A percentile compares a stretch with the other conserved stretches of the same genome.
Conservation (phyloP, 2,113 vertebrate genomes). For the Sigmodon hispidus region DNA sequence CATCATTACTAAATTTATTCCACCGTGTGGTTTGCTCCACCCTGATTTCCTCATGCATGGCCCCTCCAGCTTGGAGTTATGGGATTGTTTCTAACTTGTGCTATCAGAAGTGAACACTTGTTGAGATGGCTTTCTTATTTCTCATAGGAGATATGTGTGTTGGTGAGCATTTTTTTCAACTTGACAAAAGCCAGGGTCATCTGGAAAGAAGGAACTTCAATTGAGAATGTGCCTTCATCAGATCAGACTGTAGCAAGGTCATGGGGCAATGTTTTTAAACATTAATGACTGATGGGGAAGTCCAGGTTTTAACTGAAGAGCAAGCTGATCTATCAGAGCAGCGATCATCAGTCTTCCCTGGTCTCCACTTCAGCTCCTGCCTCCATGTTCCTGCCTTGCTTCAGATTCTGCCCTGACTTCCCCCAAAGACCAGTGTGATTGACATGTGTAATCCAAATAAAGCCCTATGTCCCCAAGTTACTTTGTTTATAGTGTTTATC, state of each 20-base stretch:
- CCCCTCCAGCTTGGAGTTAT: neutral
- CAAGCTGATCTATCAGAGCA: too few species aligned
- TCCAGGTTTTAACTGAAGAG: neutral
- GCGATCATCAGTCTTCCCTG: too few species aligned
- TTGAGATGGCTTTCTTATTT: neutral
- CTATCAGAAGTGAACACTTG: neutral
- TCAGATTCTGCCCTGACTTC: neutral
- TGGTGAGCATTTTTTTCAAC: neutral
- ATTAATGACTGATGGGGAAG: neutral
- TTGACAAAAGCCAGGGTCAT: neutral
- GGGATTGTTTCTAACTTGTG: neutral
- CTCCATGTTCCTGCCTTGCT: neutral
- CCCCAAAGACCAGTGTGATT: neutral
- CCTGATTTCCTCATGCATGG: neutral
- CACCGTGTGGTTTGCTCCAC: neutral
- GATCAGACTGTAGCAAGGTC: neutral
- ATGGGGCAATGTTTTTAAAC: neutral
- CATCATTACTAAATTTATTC: neutral
- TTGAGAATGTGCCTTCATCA: neutral
- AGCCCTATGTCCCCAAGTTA: neutral
- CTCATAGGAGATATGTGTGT: neutral
- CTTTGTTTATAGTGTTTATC: neutral
- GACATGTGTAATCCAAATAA: neutral
- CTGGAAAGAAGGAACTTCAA: neutral
- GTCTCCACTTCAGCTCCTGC: neutral